phyloP scores from a whole-genome alignment of 2,797 vertebrate species.

The Cetoscarus ocellatus region DNA sequence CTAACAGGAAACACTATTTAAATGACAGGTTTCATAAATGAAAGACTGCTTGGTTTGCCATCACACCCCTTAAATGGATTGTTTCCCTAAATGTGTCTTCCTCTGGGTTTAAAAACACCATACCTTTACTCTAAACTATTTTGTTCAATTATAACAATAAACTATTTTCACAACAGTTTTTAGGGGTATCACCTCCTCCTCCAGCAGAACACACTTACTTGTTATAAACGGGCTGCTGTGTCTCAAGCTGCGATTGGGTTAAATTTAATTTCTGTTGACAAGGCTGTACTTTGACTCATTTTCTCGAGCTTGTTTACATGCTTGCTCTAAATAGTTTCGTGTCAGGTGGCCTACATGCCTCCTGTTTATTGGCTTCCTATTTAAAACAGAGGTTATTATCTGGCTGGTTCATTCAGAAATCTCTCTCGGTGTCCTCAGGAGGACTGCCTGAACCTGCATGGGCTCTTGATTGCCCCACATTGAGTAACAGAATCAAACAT shows the following conservation, averaged over 20 bases:
- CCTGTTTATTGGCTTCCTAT: conserved; percentile 49
- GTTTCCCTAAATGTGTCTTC: conserved; percentile 44
- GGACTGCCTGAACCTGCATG: conserved; percentile 65
- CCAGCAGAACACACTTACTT: conserved; percentile 10
- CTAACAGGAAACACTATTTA: conserved; percentile 77
- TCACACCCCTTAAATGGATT: conserved; percentile 63
- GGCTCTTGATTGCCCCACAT: conserved; percentile 41
- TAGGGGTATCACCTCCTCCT: background rate
- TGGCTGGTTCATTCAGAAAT: conserved; percentile 69
- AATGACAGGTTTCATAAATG: conserved; percentile 78
- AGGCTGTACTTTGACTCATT: conserved; percentile 47
- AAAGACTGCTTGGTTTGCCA: conserved; percentile 49
- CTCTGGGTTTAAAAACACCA: conserved; percentile 26
- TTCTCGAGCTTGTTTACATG: conserved; percentile 53
- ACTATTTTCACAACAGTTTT: background rate
- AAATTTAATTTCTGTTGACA: conserved; percentile 36
- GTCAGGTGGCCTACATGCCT: conserved; percentile 35
- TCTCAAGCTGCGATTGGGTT: conserved; percentile 35
- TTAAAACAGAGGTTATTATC: conserved; percentile 58
- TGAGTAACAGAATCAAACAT: conserved; percentile 62
- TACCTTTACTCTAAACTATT: background rate
- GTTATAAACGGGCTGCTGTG: conserved; percentile 42
- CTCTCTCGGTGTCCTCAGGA: conserved; percentile 38
- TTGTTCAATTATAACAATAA: background rate
- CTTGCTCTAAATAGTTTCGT: conserved; percentile 39